phyloP scores from a whole-genome alignment of 2,888 invertebrate genomes.

The Cephus spinipes region DNA sequence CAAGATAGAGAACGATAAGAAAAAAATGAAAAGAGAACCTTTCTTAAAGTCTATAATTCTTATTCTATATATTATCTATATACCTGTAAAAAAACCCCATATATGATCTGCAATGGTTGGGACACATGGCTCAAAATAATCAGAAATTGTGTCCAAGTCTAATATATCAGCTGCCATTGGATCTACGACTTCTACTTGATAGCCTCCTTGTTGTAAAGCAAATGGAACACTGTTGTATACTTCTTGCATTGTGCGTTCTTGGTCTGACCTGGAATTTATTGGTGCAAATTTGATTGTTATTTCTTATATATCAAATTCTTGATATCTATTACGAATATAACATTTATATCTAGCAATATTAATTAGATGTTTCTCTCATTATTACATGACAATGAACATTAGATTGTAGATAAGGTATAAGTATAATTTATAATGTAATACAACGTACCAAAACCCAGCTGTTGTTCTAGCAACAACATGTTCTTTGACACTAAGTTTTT shows the following conservation, averaged over 20 bases:
- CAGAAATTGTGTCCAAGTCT: constrained; percentile 86
- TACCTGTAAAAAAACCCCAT: constrained; percentile 83
- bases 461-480: constrained; percentile 85
- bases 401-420: not conserved
- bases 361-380: not conserved
- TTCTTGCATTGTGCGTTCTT: constrained; percentile 82
- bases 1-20: not conserved
- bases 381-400: not conserved
- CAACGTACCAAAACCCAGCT: constrained; percentile 81
- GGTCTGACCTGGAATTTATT: constrained; percentile 72
- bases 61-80: not conserved
- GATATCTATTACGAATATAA: not conserved
- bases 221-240: constrained; percentile 86
- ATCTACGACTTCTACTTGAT: constrained; percentile 81
- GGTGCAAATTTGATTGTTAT: constrained; percentile 6
- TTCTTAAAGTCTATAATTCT: not conserved
- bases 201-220: constrained; percentile 73
- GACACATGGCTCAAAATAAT: constrained; percentile 83
- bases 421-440: not conserved
- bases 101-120: constrained; percentile 83
- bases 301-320: not conserved
- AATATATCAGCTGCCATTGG: constrained; percentile 79
- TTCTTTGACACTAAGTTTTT: constrained; percentile 83
- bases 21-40: not conserved
- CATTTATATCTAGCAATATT: not conserved